Base-by-base conservation (phyloP, 2,888 invertebrate genomes). In the Cantharis nigra region DNA sequence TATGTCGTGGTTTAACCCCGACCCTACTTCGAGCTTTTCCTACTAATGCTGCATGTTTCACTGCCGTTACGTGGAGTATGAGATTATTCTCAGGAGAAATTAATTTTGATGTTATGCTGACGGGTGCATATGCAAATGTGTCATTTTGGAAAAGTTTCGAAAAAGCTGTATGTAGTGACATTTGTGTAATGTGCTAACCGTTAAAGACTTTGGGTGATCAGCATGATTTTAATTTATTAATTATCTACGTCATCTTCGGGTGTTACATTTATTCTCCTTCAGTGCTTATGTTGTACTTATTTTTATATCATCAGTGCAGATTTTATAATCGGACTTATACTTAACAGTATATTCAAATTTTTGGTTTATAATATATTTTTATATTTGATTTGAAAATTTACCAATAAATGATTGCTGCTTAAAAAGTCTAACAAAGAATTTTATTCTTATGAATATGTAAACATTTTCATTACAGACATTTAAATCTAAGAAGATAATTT, bases 11-110 rank as follows among this genome's bases (percentile, higher is more conserved):
- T 0, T 86, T 97, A 0, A 91, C 91, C 18, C 94, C 97, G 0
- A 95, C 97, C 0, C 88, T 97, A 63, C 85, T 97, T 69, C 91
- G 98, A 65, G 97, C 98, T 0, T 98, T 98, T 88, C 96, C 98
- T 1, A 95, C 95, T 79, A 98, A 98, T 87, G 98, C 97, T 0
- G 96, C 96, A 4, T 97, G 96, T 78, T 98, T 98, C 87, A 92
- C 95, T 33, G 96, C 96, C 0, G 97, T 97, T 73, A 93, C 93
- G 23, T 95, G 94, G 94, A 92, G 94, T 2, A 92, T 96, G 87
- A 90, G 93, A 71, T 85, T 91, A 16, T 82, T 85, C 14, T 79
- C 82, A 7, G 78, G 74, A 9, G 74, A 78, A n/a, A 69, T 78
- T 14, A 70, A 67, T 13, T 26, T 77, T 9, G 74, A 76, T 26